Base-by-base conservation (phyloP, 2,888 invertebrate species). In the Thereva unica region DNA sequence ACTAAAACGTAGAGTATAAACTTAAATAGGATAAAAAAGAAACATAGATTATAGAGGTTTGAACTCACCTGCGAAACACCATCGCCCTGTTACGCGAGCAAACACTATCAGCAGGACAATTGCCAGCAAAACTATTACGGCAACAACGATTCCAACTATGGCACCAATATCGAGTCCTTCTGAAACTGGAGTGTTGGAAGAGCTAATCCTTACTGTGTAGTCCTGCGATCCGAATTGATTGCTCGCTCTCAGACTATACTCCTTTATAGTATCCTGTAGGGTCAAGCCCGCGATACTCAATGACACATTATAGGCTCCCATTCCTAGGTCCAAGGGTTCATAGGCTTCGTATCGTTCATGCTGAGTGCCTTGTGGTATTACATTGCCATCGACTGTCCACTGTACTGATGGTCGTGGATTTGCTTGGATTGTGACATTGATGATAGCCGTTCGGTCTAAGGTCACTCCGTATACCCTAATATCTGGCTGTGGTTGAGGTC, bases 51-150 rank as follows among this genome's bases (percentile, higher is more conserved):
- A n/a, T n/a, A n/a, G 50, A 23, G 23, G 23, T 23, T 23, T 2
- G 23, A 23, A 61, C 91, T 89, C 82, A 92, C 92, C 92, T 80
- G 89, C 89, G 80, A 93, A 93, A 82, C 92, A 93, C 92, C 92
- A 92, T 79, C 90, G 85, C 75, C 90, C 90, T 69, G 91, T 91
- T 69, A 89, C 88, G 74, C 90, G 87, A 59, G 93, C 92, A 69
- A 92, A 86, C 68, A 80, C 68, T 57, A 88, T 79, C 71, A 92
- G 81, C 68, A 91, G 80, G n/a, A 90, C 85, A 12, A 87, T 87
- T 7, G 90, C 82, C 10, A 92, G 80, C 0, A 92, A 79, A 44
- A 89, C 81, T 68, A 90, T 82, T 7, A 90, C 84, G 2, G 87
- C 89, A 3, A 90, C 84, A 67, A 79, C 88, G 71, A 92, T 91